A percentile compares a stretch with the other conserved stretches of the same genome.
Evolutionary conservation across 2,797 vertebrate genomes (phyloP).

Genomic region (Chromobotia macracanthus): DNA sequence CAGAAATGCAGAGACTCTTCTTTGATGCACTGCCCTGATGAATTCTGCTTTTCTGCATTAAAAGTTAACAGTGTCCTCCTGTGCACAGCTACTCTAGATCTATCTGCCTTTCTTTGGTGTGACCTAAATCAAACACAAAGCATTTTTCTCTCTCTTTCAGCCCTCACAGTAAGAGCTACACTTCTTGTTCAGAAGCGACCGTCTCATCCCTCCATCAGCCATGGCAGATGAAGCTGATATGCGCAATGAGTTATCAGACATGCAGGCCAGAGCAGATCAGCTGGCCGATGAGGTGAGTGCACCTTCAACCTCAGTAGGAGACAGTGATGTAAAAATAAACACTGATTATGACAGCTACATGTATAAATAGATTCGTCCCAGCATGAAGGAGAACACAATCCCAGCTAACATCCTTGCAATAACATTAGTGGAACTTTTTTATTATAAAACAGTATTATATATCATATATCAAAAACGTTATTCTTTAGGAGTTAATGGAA

Average conservation of each 20-base stretch:
- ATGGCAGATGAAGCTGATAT: constrained; percentile 98
- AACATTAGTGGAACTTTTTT: too few relatives aligned
- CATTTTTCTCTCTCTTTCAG: constrained; percentile 29
- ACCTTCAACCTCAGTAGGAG: constrained; percentile 13
- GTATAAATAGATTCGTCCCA: constrained; percentile 24
- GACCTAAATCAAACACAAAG: constrained; percentile 12
- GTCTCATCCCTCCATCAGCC: constrained; percentile 64
- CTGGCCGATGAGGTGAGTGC: constrained; percentile 88
- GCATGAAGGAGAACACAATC: neutral
- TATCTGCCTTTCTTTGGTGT: neutral
- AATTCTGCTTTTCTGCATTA: neutral
- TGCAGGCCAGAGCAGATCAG: constrained; percentile 96
- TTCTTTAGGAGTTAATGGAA: too few relatives aligned
- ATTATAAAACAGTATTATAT: too few relatives aligned
- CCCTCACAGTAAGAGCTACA: constrained; percentile 35
- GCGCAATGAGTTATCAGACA: constrained; percentile 97
- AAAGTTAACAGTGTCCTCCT: neutral
- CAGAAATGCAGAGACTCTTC: neutral
- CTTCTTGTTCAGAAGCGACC: constrained; percentile 65
- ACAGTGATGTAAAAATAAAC: neutral
- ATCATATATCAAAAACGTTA: too few relatives aligned
- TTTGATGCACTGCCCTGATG: neutral
- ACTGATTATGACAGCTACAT: neutral
- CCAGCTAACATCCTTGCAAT: too few relatives aligned
- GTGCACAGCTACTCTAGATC: neutral